Evolutionary conservation across 2,113 vertebrate species (phyloP), one percentile per base, ranked within the genome.

Genomic region (Butorides virescens): DNA sequence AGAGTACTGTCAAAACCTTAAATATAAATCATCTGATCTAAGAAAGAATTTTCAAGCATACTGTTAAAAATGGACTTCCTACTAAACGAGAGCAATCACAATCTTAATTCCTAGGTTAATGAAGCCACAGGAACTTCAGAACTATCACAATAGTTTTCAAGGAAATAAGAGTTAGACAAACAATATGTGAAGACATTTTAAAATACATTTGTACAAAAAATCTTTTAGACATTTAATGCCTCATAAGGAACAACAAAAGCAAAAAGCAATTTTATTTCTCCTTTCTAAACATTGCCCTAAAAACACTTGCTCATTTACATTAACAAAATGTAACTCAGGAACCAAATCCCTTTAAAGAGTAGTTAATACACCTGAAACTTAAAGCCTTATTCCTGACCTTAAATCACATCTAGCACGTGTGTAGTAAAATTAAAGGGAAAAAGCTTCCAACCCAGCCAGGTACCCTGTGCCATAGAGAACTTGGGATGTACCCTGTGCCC

Each of bases 401-500:
- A 47, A 61, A 76, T 37, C 47, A 32, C 11, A 55, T 63, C 22
- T 53, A 82, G 37, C 5, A 46, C 0, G 0, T 0, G 3, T 23
- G 7, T 5, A 71, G 21, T 56, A 52, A 81, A 77, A 46, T 29
- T 46, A 49, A 75, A 36, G 10, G 6, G 7, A 5, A 6, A 27
- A 37, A 6, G 17, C 13, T 78, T 62, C 50, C 74, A 46, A 62
- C 34, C 10, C 58, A 65, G 52, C 2, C 66, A 50, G 13, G 12
- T 13, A 18, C 6, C 30, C 23, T 15, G 2, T 2, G 1, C 12
- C 2, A 5, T 5, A 65, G 10, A 22, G 5, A 75, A 36, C 8
- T 36, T 0, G 0, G 67, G 26, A 7, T 23, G 14, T 2, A 2
- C 7, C 4, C 18, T 2, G 1, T 19, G 30, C 36, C 34, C 4